A percentile compares a stretch with the other conserved stretches of the same genome.
phyloP scores from a whole-genome alignment of 2,888 invertebrate species.

The Belgica antarctica region DNA sequence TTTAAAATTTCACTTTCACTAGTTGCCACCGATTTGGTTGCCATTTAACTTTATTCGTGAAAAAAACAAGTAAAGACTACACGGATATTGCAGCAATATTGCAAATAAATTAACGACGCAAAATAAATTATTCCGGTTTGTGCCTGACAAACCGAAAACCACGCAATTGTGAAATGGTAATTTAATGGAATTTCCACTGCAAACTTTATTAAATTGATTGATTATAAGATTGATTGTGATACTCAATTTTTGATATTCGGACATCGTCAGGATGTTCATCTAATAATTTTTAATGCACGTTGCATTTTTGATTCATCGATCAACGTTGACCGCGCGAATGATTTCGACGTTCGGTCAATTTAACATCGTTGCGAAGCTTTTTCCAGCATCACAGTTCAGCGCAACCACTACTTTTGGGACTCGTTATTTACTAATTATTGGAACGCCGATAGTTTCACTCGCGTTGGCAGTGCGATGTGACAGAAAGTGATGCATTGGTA shows the following conservation, averaged over 20 bases:
- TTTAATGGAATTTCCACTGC: not conserved
- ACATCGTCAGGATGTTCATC: not conserved
- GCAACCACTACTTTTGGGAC: no score
- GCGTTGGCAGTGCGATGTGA: no score
- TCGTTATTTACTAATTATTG: no score
- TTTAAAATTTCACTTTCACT: constrained; percentile 1
- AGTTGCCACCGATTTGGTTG: not conserved
- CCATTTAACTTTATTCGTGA: not conserved
- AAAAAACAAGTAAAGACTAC: not conserved
- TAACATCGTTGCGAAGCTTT: not conserved
- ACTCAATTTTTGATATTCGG: no score
- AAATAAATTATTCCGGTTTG: constrained; percentile 13
- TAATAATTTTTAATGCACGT: not conserved
- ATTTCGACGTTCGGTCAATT: not conserved
- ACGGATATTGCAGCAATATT: not conserved
- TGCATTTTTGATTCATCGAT: constrained; percentile 2
- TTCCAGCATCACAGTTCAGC: not conserved
- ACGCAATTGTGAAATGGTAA: not conserved
- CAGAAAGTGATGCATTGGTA: not conserved
- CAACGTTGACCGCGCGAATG: not conserved
- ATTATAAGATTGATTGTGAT: not conserved
- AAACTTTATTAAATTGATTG: not conserved
- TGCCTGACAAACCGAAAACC: not conserved
- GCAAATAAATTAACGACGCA: not conserved
- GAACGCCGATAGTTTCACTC: no score